Conservation (phyloP, 1,140 invertebrate species). For the Bombus fervidus region DNA sequence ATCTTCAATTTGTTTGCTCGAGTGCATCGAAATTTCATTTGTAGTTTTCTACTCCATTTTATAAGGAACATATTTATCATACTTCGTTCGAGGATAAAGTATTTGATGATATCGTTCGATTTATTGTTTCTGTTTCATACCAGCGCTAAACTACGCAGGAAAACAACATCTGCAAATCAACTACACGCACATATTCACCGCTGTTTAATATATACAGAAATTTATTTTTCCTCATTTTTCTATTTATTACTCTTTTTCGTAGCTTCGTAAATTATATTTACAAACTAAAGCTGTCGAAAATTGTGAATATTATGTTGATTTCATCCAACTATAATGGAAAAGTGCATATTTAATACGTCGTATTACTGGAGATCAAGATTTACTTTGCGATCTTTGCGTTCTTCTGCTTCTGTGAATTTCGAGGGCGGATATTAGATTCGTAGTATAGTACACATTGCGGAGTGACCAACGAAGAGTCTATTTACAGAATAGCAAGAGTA, state of each 20-base stretch:
- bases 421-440: background rate
- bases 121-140: background rate
- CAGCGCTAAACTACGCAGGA: no score
- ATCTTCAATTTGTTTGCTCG: background rate
- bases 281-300: no score
- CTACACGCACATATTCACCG: no score
- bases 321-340: background rate
- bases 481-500: slow-evolving; percentile 4
- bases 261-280: background rate
- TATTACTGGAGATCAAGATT: background rate
- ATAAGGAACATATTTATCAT: background rate
- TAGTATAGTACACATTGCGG: background rate
- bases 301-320: background rate
- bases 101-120: background rate
- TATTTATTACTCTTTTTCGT: background rate
- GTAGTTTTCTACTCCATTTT: background rate
- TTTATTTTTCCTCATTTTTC: no score
- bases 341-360: background rate
- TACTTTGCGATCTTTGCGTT: background rate
- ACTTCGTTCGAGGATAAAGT: background rate
- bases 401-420: background rate
- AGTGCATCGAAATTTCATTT: background rate
- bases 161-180: no score
- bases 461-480: slow-evolving; percentile 22
- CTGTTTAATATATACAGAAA: no score